phyloP scores from a whole-genome alignment of 2,113 vertebrate genomes.

The Halichoeres trimaculatus region DNA sequence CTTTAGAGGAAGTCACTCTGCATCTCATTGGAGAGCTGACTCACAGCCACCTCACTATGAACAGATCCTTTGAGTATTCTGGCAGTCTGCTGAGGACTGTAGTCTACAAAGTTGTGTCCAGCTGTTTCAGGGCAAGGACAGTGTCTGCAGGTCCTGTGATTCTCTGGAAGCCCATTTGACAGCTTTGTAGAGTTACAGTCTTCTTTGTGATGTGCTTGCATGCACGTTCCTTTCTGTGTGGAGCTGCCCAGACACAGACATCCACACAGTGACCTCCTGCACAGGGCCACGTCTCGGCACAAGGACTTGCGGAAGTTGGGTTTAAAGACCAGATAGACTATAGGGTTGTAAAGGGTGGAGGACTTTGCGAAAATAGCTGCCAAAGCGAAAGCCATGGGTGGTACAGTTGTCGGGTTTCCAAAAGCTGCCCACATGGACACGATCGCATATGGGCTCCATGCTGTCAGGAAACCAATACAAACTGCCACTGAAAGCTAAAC shows the following conservation, averaged over 20 bases:
- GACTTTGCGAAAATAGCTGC: constrained; percentile 87
- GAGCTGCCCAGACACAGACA: constrained; percentile 51
- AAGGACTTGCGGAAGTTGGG: constrained; percentile 86
- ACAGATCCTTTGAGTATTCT: constrained; percentile 72
- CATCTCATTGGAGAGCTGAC: constrained; percentile 81
- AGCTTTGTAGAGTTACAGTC: constrained; percentile 73
- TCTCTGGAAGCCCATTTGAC: constrained; percentile 78
- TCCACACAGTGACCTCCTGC: constrained; percentile 66
- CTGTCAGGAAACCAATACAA: constrained; percentile 87
- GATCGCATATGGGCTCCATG: constrained; percentile 88
- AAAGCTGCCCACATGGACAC: constrained; percentile 86
- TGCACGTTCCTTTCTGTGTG: constrained; percentile 56
- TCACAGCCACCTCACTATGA: constrained; percentile 77
- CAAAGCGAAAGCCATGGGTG: constrained; percentile 84
- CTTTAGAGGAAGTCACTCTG: constrained; percentile 82
- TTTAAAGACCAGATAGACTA: constrained; percentile 86
- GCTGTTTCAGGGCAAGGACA: constrained; percentile 68
- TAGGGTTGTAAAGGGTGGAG: constrained; percentile 88
- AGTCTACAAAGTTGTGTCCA: constrained; percentile 41
- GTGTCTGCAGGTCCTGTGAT: constrained; percentile 73
- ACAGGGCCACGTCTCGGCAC: constrained; percentile 70
- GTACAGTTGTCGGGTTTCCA: constrained; percentile 74
- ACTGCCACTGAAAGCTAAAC: constrained; percentile 85
- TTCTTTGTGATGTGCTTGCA: constrained; percentile 57
- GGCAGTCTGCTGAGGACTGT: constrained; percentile 72